Conservation (phyloP, 2,113 vertebrate genomes). For the Eolophus roseicapilla region DNA sequence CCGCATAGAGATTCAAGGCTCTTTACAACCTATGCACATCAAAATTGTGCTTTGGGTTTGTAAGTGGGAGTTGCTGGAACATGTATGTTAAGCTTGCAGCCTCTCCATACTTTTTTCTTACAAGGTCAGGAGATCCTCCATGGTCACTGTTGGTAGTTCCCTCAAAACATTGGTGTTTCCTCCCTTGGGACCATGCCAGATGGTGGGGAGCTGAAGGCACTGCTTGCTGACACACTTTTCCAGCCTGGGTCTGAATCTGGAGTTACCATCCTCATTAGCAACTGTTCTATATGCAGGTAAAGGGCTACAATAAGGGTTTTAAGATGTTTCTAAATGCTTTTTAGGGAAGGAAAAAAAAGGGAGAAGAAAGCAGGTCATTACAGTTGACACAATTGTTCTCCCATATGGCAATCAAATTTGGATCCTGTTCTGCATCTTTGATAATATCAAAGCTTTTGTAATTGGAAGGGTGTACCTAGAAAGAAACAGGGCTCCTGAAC, state of each 20-base stretch:
- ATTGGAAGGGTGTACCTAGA: neutral
- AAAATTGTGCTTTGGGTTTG: neutral
- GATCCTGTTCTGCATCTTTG: neutral
- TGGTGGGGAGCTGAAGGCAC: neutral
- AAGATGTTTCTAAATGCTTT: neutral
- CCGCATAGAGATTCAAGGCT: neutral
- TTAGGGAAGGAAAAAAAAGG: neutral
- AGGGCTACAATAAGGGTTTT: neutral
- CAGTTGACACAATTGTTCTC: neutral
- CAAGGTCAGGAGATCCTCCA: neutral
- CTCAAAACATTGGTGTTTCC: neutral
- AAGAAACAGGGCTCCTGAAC: neutral
- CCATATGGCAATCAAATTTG: neutral
- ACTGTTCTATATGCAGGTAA: neutral
- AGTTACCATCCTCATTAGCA: neutral
- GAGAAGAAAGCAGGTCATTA: neutral
- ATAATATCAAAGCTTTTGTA: neutral
- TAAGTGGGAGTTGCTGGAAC: neutral
- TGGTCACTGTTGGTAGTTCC: neutral
- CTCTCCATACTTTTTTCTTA: neutral
- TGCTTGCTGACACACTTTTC: rapidly evolving
- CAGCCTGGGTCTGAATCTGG: neutral
- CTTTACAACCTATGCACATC: neutral
- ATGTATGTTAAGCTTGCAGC: neutral
- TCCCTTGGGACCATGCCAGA: neutral